These are phyloP conservation scores for Augochlora pura DNA, from an alignment of 1,140 invertebrate genomes.

Conservation along the genomic window DNA sequence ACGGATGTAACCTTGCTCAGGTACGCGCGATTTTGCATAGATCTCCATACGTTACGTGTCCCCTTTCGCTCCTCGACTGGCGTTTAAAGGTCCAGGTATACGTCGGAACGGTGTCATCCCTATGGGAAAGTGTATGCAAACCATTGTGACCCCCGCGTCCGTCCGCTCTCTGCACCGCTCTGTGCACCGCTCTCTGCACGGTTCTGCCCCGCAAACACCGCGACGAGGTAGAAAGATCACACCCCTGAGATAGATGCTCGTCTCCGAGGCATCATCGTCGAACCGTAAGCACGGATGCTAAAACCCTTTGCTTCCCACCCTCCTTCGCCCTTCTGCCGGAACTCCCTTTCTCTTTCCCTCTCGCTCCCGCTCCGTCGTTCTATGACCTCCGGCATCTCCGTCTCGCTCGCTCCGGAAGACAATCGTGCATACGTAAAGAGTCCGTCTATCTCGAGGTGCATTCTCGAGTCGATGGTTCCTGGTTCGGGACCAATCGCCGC, in stretches of 20 bases:
- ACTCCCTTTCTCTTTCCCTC: no score
- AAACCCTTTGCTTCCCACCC: slow-evolving; percentile 57
- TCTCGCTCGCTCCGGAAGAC: slow-evolving; percentile 52
- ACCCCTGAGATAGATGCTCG: slow-evolving; percentile 70
- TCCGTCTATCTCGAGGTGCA: slow-evolving; percentile 42
- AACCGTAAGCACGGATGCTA: slow-evolving; percentile 51
- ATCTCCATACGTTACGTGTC: slow-evolving; percentile 77
- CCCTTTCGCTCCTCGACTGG: slow-evolving; percentile 46
- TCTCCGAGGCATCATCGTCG: slow-evolving; percentile 50
- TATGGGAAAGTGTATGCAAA: slow-evolving; percentile 80
- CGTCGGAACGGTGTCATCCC: slow-evolving; percentile 76
- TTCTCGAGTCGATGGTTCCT: slow-evolving; percentile 47
- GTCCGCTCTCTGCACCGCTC: slow-evolving; percentile 51
- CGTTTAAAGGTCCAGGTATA: slow-evolving; percentile 73
- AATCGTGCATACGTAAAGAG: slow-evolving; percentile 68
- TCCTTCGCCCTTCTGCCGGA: background rate
- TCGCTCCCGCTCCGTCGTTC: no score
- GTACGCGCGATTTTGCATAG: slow-evolving; percentile 79
- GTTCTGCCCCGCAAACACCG: background rate
- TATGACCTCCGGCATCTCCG: no score
- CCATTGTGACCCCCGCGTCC: slow-evolving; percentile 77
- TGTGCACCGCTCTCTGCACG: no score
- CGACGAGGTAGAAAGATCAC: slow-evolving; percentile 64
- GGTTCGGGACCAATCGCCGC: slow-evolving; percentile 46
- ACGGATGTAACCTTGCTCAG: slow-evolving; percentile 71